Percentiles rank a stretch among this genome's conserved stretches.
Conservation (phyloP, 2,888 invertebrate genomes). For the Platycheirus rosarum region DNA sequence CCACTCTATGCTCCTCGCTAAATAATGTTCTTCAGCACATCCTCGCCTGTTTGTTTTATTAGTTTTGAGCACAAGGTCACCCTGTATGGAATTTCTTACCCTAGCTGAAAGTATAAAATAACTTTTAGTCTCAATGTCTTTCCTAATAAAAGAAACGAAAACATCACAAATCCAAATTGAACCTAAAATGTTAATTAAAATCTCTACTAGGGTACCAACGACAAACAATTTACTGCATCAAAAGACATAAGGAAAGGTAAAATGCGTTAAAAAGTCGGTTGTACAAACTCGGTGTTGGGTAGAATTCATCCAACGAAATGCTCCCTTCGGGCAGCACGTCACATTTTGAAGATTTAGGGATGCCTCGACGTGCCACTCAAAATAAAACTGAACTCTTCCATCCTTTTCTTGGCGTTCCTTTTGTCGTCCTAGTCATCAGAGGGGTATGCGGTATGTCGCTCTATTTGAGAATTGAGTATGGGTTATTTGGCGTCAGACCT, state of each 20-base stretch:
- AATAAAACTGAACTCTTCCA: constrained; percentile 43
- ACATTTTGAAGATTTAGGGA: constrained; percentile 67
- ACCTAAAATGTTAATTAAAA: constrained; percentile 72
- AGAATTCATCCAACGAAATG: background rate
- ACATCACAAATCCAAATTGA: constrained; percentile 51
- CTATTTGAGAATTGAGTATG: no score
- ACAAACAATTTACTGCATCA: constrained; percentile 71
- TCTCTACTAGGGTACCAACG: constrained; percentile 60
- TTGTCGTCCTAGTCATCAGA: background rate
- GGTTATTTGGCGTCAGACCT: no score
- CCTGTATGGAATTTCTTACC: constrained; percentile 34
- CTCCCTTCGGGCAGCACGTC: constrained; percentile 48
- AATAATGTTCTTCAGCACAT: constrained; percentile 8
- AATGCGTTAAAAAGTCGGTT: constrained; percentile 35
- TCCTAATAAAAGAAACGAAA: constrained; percentile 31
- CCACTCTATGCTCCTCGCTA: background rate
- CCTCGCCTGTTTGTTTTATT: constrained; percentile 37
- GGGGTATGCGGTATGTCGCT: no score
- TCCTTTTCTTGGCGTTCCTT: constrained; percentile 9
- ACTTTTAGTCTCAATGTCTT: constrained; percentile 31
- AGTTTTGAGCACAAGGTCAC: constrained; percentile 49
- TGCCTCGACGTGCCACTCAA: constrained; percentile 58
- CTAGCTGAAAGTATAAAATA: constrained; percentile 27
- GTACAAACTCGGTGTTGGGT: no score
- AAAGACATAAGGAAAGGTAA: constrained; percentile 10